Conservation (phyloP, 2,888 invertebrate species). For the Acanthacorydalis orientalis region DNA sequence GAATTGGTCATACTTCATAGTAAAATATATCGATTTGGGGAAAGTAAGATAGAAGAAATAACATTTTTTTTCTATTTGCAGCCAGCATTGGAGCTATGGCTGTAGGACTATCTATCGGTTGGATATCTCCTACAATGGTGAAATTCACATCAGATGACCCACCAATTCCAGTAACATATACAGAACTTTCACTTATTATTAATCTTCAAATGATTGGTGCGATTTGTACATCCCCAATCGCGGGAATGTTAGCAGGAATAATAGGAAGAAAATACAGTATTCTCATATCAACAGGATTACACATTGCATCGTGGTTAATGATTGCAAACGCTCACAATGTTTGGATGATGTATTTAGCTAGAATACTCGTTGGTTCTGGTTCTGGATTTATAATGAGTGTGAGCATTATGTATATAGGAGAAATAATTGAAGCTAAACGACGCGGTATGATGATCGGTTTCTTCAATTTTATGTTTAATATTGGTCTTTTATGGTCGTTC, state of each 20-base stretch:
- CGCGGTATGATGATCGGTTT: conserved; percentile 32
- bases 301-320: conserved; percentile 38
- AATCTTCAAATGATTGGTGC: conserved; percentile 43
- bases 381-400: conserved; percentile 15
- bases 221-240: conserved; percentile 37
- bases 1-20: too few species aligned
- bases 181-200: conserved; percentile 35
- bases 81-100: neutral
- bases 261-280: conserved; percentile 40
- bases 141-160: conserved; percentile 25
- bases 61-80: neutral
- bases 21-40: too few species aligned
- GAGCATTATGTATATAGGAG: conserved; percentile 32
- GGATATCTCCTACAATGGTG: conserved; percentile 33
- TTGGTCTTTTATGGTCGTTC: conserved; percentile 29
- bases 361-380: conserved; percentile 36
- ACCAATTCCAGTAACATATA: conserved; percentile 25
- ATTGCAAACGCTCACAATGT: conserved; percentile 36
- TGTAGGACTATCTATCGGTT: conserved; percentile 18
- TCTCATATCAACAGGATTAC: conserved; percentile 34
- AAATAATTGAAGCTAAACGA: conserved; percentile 29
- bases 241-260: conserved; percentile 39
- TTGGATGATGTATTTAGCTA: conserved; percentile 28
- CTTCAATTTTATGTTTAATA: conserved; percentile 28
- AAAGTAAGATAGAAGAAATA: neutral